Evolutionary conservation across 2,113 vertebrate genomes (phyloP).

Genomic region (Anguilla japonica): DNA sequence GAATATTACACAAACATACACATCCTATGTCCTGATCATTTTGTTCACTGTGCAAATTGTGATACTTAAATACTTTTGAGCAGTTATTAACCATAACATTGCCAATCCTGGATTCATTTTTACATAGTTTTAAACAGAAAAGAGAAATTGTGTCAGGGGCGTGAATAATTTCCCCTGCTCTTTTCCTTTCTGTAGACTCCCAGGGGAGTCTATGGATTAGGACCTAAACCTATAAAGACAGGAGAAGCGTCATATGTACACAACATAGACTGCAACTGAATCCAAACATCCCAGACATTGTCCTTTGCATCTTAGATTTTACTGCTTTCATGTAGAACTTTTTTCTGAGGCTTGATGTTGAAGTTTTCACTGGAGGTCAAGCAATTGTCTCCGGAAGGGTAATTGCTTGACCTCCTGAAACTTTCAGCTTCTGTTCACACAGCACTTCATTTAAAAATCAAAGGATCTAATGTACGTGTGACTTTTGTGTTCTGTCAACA

Average conservation of each 20-base stretch:
- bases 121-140: background rate
- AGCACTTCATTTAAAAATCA: background rate
- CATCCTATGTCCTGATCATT: background rate
- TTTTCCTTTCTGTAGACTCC: too few relatives aligned
- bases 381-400: background rate
- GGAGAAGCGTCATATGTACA: background rate
- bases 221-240: background rate
- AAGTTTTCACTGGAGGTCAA: background rate
- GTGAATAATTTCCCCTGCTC: too few relatives aligned
- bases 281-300: background rate
- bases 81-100: too few relatives aligned
- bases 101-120: too few relatives aligned
- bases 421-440: too few relatives aligned
- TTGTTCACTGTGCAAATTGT: background rate
- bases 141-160: too few relatives aligned
- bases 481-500: slow-evolving; percentile 12
- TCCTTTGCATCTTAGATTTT: background rate
- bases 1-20: background rate
- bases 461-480: background rate
- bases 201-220: background rate
- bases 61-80: background rate
- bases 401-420: background rate
- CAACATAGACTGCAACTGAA: background rate
- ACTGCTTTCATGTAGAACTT: background rate
- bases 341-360: background rate